Evolutionary conservation across 1,140 invertebrate genomes (phyloP).

Genomic region (Rhysida immarginata): DNA sequence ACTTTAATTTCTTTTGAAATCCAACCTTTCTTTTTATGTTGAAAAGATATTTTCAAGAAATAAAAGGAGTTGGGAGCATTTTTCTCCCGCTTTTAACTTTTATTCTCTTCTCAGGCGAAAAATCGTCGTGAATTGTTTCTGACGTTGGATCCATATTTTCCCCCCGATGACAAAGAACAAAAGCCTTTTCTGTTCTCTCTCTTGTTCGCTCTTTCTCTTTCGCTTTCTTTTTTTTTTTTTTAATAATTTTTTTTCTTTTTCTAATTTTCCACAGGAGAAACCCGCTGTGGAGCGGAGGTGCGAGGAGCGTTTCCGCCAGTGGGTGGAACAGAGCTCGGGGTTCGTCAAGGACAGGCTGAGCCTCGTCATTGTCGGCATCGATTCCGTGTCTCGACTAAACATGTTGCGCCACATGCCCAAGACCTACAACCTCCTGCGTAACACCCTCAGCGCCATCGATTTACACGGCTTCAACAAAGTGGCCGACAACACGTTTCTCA

Average conservation of each 20-base stretch:
- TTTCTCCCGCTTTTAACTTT: too few species aligned
- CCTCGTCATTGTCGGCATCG: slow-evolving; percentile 66
- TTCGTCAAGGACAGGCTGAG: slow-evolving; percentile 9
- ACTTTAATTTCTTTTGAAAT: too few species aligned
- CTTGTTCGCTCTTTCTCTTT: too few species aligned
- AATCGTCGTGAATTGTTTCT: too few species aligned
- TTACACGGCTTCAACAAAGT: slow-evolving; percentile 66
- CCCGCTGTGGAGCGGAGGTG: slow-evolving; percentile 19
- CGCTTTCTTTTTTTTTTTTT: too few species aligned
- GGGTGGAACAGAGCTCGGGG: slow-evolving; percentile 17
- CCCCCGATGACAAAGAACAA: too few species aligned
- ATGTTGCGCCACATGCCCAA: slow-evolving; percentile 63
- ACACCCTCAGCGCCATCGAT: slow-evolving; percentile 25
- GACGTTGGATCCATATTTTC: too few species aligned
- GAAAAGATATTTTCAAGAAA: too few species aligned
- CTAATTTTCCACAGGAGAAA: slow-evolving; percentile 10
- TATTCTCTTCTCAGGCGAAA: too few species aligned
- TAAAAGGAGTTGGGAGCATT: too few species aligned
- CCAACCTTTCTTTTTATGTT: too few species aligned
- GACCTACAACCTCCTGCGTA: slow-evolving; percentile 39
- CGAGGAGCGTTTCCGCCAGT: slow-evolving; percentile 20
- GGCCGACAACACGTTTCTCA: slow-evolving; percentile 68
- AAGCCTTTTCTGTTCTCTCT: too few species aligned
- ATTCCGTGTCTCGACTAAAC: slow-evolving; percentile 70
- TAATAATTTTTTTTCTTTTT: not conserved